phyloP scores from a whole-genome alignment of 2,797 vertebrate genomes.

The Sebastes itinus region DNA sequence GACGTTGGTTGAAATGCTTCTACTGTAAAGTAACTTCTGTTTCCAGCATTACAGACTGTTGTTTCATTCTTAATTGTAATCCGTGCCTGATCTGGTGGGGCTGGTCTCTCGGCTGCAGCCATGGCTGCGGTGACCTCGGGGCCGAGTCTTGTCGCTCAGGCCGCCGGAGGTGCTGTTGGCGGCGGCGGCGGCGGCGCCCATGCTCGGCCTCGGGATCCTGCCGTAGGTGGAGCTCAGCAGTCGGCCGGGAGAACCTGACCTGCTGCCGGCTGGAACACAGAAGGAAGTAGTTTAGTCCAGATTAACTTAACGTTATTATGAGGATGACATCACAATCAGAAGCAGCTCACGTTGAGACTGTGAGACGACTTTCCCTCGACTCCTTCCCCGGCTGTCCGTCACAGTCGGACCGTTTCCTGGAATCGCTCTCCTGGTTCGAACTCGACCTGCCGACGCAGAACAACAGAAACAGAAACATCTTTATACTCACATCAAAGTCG shows the following conservation, averaged over 20 bases:
- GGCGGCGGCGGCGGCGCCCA: slow-evolving; percentile 68
- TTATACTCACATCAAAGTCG: too few relatives aligned
- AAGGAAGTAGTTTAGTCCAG: not conserved
- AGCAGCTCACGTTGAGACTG: slow-evolving; percentile 91
- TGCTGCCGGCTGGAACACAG: slow-evolving; percentile 88
- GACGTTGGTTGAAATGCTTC: too few relatives aligned
- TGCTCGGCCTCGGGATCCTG: slow-evolving; percentile 80
- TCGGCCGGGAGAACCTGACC: slow-evolving; percentile 93
- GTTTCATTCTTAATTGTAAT: slow-evolving; percentile 45
- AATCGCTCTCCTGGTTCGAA: slow-evolving; percentile 88
- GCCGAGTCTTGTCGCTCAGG: slow-evolving; percentile 80
- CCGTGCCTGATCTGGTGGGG: slow-evolving; percentile 88
- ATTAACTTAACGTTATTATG: not conserved
- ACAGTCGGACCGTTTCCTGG: slow-evolving; percentile 85
- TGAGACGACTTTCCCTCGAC: slow-evolving; percentile 91
- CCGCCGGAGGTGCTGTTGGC: not conserved
- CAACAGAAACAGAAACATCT: not conserved
- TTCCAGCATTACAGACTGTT: too few relatives aligned
- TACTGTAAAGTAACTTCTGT: too few relatives aligned
- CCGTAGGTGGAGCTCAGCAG: slow-evolving; percentile 87
- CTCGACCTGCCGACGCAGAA: slow-evolving; percentile 83
- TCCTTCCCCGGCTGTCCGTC: slow-evolving; percentile 89
- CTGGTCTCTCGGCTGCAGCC: slow-evolving; percentile 97
- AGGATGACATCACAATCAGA: not conserved
- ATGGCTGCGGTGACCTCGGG: slow-evolving; percentile 93